phyloP scores from a whole-genome alignment of 2,113 vertebrate genomes.

The Martes martes region DNA sequence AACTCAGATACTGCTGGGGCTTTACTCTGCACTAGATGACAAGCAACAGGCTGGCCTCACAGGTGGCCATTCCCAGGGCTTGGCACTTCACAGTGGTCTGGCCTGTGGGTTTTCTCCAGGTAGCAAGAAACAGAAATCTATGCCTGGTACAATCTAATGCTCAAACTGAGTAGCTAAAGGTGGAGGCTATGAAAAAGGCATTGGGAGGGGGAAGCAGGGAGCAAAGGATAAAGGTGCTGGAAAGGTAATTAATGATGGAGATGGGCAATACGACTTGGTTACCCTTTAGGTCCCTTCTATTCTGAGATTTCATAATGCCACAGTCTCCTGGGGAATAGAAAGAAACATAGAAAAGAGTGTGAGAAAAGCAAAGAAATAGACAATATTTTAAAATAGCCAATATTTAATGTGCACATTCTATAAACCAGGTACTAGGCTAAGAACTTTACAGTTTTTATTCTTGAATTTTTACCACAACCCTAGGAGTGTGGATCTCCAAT shows the following conservation, averaged over 20 bases:
- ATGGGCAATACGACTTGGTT: accelerated
- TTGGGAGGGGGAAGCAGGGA: background rate
- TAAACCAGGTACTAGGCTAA: background rate
- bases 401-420: background rate
- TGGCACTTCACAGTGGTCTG: background rate
- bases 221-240: background rate
- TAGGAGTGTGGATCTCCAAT: background rate
- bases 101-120: background rate
- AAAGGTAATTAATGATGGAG: background rate
- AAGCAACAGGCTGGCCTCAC: background rate
- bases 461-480: background rate
- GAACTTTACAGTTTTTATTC: background rate
- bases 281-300: background rate
- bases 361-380: background rate
- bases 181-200: background rate
- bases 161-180: background rate
- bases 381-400: background rate
- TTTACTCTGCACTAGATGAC: background rate
- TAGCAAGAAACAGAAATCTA: background rate
- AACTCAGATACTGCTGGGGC: background rate
- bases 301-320: background rate
- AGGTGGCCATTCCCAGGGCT: background rate
- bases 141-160: background rate
- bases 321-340: background rate
- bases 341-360: background rate